Conservation (phyloP, 1,140 invertebrate species). For the Pygmarrhopalites habei region DNA sequence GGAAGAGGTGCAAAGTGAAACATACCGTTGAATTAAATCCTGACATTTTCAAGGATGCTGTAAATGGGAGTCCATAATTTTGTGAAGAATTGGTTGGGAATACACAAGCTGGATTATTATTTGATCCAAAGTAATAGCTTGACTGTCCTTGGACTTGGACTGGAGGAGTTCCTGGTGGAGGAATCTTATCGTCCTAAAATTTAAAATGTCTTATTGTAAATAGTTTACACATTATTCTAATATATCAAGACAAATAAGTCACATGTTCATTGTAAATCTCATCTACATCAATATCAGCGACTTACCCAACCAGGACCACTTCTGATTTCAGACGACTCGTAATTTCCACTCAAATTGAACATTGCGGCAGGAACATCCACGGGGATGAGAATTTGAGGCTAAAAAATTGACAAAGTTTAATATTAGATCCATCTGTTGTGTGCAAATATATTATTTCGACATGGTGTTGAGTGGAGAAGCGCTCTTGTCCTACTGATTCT, state of each 20-base stretch:
- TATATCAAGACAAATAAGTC: too few species aligned
- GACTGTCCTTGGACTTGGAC: constrained; percentile 30
- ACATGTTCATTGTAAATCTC: too few species aligned
- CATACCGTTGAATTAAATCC: constrained; percentile 9
- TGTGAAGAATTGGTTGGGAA: background rate
- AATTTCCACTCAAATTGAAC: constrained; percentile 30
- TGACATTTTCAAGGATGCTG: constrained; percentile 4
- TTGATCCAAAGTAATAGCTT: constrained; percentile 24
- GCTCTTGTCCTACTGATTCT: too few species aligned
- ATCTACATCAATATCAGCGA: too few species aligned
- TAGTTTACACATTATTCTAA: too few species aligned
- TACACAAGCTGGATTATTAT: constrained; percentile 14
- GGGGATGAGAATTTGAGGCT: constrained; percentile 26
- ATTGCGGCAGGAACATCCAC: constrained; percentile 22
- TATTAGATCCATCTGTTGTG: too few species aligned
- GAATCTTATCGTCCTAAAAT: too few species aligned
- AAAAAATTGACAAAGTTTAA: too few species aligned
- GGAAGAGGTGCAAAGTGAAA: too few species aligned
- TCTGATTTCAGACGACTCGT: constrained; percentile 22
- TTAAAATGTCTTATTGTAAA: too few species aligned
- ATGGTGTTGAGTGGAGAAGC: too few species aligned
- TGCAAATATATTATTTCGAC: too few species aligned
- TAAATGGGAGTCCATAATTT: constrained; percentile 7
- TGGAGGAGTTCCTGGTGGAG: constrained; percentile 28
- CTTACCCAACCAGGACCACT: constrained; percentile 19